Conservation (phyloP, 2,888 invertebrate species). For the Notodonta ziczac region DNA sequence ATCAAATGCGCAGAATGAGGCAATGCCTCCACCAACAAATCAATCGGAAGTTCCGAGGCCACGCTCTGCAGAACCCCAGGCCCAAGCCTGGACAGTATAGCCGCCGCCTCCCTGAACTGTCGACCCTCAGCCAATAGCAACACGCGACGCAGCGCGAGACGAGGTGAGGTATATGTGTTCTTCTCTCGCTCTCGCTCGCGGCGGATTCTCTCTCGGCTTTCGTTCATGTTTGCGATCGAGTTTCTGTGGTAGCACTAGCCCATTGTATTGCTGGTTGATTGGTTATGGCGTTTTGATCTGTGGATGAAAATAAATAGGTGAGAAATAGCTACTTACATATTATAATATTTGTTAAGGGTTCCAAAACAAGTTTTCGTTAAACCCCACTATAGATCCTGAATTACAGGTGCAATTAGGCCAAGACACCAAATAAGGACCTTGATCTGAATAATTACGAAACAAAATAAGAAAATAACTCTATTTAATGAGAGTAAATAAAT, state of each 20-base stretch:
- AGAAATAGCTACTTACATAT: neutral
- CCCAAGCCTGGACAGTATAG: slow-evolving; percentile 91
- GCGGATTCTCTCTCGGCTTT: slow-evolving; percentile 89
- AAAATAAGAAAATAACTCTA: no score
- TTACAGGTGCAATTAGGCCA: no score
- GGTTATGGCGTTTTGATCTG: slow-evolving; percentile 26
- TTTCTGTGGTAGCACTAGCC: slow-evolving; percentile 59
- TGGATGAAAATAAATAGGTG: slow-evolving; percentile 8
- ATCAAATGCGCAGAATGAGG: slow-evolving; percentile 94
- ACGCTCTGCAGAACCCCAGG: slow-evolving; percentile 91
- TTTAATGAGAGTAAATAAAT: no score
- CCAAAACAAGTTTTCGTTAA: no score
- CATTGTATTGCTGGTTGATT: slow-evolving; percentile 48
- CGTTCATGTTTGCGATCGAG: slow-evolving; percentile 82
- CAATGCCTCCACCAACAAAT: slow-evolving; percentile 94
- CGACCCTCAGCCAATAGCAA: slow-evolving; percentile 93
- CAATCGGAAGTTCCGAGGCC: slow-evolving; percentile 92
- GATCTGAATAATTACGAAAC: no score
- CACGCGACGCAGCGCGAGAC: slow-evolving; percentile 88
- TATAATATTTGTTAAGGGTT: no score
- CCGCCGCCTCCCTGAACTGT: slow-evolving; percentile 95
- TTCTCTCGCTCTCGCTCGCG: slow-evolving; percentile 86
- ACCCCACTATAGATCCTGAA: no score
- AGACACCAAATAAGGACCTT: no score
- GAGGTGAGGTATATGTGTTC: slow-evolving; percentile 86